A percentile compares a stretch with the other conserved stretches of the same genome.
These are phyloP conservation scores for Phenganax stokvisi DNA, from an alignment of 92 coral and sea anemone genomes.

Conservation along the genomic window DNA sequence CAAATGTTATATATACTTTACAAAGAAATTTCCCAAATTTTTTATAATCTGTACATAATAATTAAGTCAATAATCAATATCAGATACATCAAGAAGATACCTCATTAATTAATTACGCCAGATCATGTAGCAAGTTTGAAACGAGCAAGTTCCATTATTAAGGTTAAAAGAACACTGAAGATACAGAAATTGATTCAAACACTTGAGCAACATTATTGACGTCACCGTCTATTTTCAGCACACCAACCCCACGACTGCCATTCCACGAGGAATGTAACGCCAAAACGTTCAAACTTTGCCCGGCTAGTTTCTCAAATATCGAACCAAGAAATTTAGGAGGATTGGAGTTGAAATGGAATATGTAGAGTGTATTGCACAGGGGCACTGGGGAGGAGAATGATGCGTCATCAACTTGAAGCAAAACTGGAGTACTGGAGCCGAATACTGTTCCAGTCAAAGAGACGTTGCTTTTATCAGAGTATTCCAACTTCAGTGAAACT, in stretches of 20 bases:
- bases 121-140: too few relatives aligned
- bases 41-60: too few relatives aligned
- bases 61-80: too few relatives aligned
- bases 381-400: slow-evolving; percentile 65
- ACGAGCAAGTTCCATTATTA: too few relatives aligned
- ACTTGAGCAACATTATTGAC: slow-evolving; percentile 3
- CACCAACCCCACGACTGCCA: slow-evolving; percentile 25
- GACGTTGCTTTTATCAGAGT: slow-evolving; percentile 47
- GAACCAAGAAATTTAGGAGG: slow-evolving; percentile 41
- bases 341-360: slow-evolving; percentile 36
- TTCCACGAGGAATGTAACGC: slow-evolving; percentile 32
- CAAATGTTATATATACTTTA: too few relatives aligned
- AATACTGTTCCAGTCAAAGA: slow-evolving; percentile 62
- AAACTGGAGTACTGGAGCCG: slow-evolving; percentile 63
- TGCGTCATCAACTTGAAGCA: slow-evolving; percentile 56
- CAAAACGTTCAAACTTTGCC: slow-evolving; percentile 32
- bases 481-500: slow-evolving; percentile 53
- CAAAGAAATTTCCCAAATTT: too few relatives aligned
- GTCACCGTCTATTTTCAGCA: slow-evolving; percentile 27
- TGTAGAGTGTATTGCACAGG: slow-evolving; percentile 52
- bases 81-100: too few relatives aligned
- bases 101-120: too few relatives aligned
- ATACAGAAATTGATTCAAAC: background rate
- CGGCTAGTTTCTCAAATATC: slow-evolving; percentile 42
- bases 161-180: background rate